Base-by-base conservation (phyloP, 2,888 invertebrate genomes). In the Megalurothrips usitatus region DNA sequence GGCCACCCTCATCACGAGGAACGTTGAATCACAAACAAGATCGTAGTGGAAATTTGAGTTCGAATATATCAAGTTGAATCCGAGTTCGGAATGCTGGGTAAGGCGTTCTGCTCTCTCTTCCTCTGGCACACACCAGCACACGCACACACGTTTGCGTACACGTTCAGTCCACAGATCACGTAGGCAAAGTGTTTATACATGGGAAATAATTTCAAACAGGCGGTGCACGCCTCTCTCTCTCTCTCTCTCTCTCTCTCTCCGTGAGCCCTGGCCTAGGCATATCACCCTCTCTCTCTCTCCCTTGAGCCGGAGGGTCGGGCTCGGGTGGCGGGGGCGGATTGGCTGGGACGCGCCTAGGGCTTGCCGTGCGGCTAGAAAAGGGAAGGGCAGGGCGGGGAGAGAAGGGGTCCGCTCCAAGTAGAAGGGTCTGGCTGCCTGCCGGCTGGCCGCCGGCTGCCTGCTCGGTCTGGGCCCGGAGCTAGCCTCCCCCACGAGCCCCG, bases 111-210 rank as follows among this genome's bases (percentile, higher is more conserved):
- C 34, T 2, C 34, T 6, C 34, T 6, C 58, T 58, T 58, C 6
- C 58, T 14, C 58, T n/a, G n/a, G 58, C 58, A 19, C 14, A 10
- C 58, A 58, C 58, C 58, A 12, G 19, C 58, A 14, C 58, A 19
- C 58, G 14, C 58, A 17, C 58, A 19, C 58, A 9, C 17, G 14
- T 19, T 58, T 14, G 58, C 58, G 58, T 19, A 19, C 58, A 58
- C 58, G 58, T 58, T 14, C 58, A 19, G 58, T 58, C 58, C 58
- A 58, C 58, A 58, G 58, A 58, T 58, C 58, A 58, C 58, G 58
- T 58, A 58, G 58, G 58, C 58, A 58, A 58, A 58, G 58, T 58
- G 58, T 58, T 58, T 58, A 58, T 58, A 58, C 58, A 58, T 58
- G 58, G 58, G 58, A 58, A 58, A 58, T 58, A 58, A 58, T 58